Percentiles rank a stretch among this genome's conserved stretches.
These are phyloP conservation scores for Mastomys natalensis DNA, from an alignment of 2,113 vertebrate species.

Conservation along the genomic window DNA sequence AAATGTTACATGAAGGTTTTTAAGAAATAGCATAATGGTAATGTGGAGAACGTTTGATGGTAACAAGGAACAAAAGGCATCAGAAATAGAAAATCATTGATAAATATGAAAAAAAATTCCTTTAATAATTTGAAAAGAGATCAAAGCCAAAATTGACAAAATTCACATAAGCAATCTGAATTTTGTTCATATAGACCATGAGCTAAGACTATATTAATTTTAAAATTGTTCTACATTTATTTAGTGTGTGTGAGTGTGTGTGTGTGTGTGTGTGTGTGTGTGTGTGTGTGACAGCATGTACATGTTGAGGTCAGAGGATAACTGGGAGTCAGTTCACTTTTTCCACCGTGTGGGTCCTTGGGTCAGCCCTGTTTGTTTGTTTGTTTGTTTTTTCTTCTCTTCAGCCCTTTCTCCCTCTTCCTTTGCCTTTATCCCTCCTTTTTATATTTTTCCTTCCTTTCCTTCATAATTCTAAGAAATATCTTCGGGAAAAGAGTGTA, in stretches of 20 bases:
- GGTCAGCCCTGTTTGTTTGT: not conserved
- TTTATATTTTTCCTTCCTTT: not conserved
- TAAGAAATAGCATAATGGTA: not conserved
- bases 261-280: not conserved
- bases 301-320: not conserved
- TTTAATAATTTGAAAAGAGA: constrained; percentile 40
- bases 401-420: fast-evolving
- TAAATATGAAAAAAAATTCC: constrained; percentile 4
- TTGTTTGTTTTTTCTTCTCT: not conserved
- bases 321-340: not conserved
- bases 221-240: not conserved
- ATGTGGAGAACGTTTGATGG: not conserved
- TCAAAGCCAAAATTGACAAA: not conserved
- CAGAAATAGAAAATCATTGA: not conserved
- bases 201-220: not conserved
- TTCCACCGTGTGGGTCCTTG: not conserved
- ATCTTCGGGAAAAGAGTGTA: not conserved
- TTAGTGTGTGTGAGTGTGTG: not conserved
- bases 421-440: not conserved
- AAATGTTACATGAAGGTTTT: not conserved
- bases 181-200: not conserved
- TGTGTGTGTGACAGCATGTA: not conserved
- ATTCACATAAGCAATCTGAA: not conserved
- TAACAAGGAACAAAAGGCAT: not conserved
- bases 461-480: not conserved